Conservation (phyloP, 2,797 vertebrate species). For the Spatula versicolor region DNA sequence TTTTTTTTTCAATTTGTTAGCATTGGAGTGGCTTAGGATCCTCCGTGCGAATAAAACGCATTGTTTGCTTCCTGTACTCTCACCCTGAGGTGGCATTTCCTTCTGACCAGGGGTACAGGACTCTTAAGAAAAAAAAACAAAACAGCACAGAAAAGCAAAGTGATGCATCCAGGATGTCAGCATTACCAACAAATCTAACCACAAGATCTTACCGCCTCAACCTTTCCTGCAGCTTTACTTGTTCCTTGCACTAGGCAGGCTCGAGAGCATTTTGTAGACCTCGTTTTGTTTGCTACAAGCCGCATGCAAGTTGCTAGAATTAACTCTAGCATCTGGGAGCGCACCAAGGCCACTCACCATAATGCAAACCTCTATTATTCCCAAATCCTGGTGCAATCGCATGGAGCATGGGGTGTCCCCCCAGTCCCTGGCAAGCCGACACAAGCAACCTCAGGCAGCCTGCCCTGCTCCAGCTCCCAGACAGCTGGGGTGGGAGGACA, state of each 20-base stretch:
- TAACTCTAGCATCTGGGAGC: neutral
- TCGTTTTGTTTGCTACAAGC: neutral
- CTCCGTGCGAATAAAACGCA: slow-evolving; percentile 1
- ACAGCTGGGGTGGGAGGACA: neutral
- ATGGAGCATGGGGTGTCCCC: neutral
- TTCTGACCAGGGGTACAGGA: neutral
- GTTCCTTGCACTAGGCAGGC: neutral
- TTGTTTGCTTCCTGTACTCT: slow-evolving; percentile 21
- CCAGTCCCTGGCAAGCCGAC: neutral
- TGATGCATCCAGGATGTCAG: neutral
- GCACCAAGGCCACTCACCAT: fast-evolving
- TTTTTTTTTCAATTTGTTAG: neutral
- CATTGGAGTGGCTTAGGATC: neutral
- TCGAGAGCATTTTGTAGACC: neutral
- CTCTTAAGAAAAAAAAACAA: neutral
- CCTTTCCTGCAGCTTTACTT: neutral
- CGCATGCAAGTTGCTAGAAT: fast-evolving
- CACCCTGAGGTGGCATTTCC: neutral
- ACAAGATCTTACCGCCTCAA: neutral
- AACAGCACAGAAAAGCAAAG: neutral
- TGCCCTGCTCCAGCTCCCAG: neutral
- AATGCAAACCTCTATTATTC: neutral
- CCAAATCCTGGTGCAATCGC: neutral
- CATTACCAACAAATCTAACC: neutral
- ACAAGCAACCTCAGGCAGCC: neutral